Base-by-base conservation (phyloP, 2,888 invertebrate genomes). In the Epirrhoe alternata region DNA sequence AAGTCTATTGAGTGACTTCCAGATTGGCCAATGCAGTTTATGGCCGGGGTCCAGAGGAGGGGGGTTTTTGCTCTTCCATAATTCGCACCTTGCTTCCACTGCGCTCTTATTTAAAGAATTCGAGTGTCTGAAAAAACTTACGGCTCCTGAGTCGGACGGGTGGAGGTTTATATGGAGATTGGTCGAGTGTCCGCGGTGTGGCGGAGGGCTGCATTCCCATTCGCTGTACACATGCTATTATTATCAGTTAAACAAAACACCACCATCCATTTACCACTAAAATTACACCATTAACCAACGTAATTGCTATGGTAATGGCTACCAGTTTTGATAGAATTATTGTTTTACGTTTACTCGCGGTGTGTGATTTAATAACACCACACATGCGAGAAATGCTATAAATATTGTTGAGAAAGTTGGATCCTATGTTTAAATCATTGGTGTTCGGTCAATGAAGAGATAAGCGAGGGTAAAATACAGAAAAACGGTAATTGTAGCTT, bases 271-370 rank as follows among this genome's bases (percentile, higher is more conserved):
- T 68, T 61, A 59, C 62, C 57, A 73, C 71, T 74, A 69, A 76
- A 78, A 81, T 79, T 78, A 80, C 74, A 71, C 73, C 66, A 73
- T 73, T 79, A 76, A 77, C 47, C 56, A 74, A 74, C 61, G 64
- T 84, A 83, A 85, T 83, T 64, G 82, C 82, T 52, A 74, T 74
- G 57, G 63, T 84, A 83, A 85, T 83, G 65, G 83, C 83, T 83
- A 83, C 85, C 81, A 77, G 85, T 84, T 84, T 80, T 78, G 76
- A 74, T 77, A 75, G 76, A 82, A 79, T 80, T 81, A 83, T 79
- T 77, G 78, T 77, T 69, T 77, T 66, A 77, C 72, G 76, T 50
- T 51, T 51, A 60, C 70, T 74, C 68, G 73, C 72, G 50, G 74
- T 77, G 69, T 73, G 75, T 83, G 78, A 84, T 83, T 83, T 82